phyloP scores from a whole-genome alignment of 2,113 vertebrate genomes.

The Notechis scutatus region DNA sequence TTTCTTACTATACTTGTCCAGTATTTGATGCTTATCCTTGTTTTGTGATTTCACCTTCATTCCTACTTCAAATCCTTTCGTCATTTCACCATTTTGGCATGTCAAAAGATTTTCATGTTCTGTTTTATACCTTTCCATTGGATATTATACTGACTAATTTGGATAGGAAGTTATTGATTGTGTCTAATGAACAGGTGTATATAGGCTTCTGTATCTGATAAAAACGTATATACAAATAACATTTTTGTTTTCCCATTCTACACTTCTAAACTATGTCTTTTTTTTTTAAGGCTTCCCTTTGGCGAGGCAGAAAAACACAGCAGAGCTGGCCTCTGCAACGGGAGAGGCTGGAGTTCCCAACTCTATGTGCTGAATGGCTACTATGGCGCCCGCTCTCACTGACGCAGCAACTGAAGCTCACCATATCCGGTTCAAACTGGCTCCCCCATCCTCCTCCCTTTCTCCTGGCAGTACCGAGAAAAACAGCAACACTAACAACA shows the following conservation, averaged over 20 bases:
- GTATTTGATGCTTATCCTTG: no score
- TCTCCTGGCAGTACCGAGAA: constrained; percentile 92
- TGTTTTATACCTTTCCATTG: no score
- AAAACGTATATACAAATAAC: not conserved
- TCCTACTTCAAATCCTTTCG: not conserved
- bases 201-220: not conserved
- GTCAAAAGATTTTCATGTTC: not conserved
- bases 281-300: constrained; percentile 79
- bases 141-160: not conserved
- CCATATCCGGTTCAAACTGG: constrained; percentile 99
- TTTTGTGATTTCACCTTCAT: not conserved
- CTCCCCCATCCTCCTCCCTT: constrained; percentile 93
- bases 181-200: not conserved
- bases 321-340: constrained; percentile 83
- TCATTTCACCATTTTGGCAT: not conserved
- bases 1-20: not conserved
- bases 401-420: constrained; percentile 99
- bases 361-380: constrained; percentile 99
- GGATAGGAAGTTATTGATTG: not conserved
- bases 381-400: constrained; percentile 99
- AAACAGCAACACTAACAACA: constrained; percentile 91
- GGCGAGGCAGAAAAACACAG: constrained; percentile 84
- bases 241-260: not conserved
- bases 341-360: constrained; percentile 88
- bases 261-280: not conserved